Base-by-base conservation (phyloP, 2,113 vertebrate genomes). In the Laticauda laticaudata region DNA sequence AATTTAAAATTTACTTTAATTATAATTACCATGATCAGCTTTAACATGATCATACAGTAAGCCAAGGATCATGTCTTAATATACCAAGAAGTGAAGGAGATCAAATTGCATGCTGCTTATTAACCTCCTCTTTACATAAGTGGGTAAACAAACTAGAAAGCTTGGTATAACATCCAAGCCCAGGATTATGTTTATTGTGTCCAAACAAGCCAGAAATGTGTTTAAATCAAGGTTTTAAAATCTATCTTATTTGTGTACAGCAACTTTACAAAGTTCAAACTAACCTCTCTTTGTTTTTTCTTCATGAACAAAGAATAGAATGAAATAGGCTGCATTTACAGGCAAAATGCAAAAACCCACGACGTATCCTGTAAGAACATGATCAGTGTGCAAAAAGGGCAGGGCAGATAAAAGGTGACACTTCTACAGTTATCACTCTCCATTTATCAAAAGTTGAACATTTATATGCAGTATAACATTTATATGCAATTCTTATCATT, bases 401-500 rank as follows among this genome's bases (percentile, higher is more conserved):
- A 26, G 20, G 43, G 39, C 81, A 85, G 15, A 12, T n/a, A 64
- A 64, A 64, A 64, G 29, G 29, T 56, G 90, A 11, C 21, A 81
- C 39, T 55, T 48, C 11, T 39, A 53, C 26, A 56, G 21, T 39
- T 34, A 5, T 54, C 3, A 12, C 18, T 54, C 51, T 54, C 23
- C 34, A 48, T 64, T 26, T 90, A 48, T 18, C 90, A 91, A 93
- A 59, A 59, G 91, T 86, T 59, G 48, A 54, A 81, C 34, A 81
- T 81, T 81, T 81, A 54, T 92, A 93, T 86, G 93, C n/a, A 43
- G 48, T 48, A 8, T 48, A 48, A 48, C 48, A 48, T 48, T 48
- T 48, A 48, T 48, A 48, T 8, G 86, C 2, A 88, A 85, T 6
- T 94, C 88, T 85, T 87, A 95, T 91, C 91, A 92, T 61, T 87